A percentile compares a stretch with the other conserved stretches of the same genome.
Evolutionary conservation across 2,113 vertebrate genomes (phyloP).

Genomic region (Oxyruncus cristatus): DNA sequence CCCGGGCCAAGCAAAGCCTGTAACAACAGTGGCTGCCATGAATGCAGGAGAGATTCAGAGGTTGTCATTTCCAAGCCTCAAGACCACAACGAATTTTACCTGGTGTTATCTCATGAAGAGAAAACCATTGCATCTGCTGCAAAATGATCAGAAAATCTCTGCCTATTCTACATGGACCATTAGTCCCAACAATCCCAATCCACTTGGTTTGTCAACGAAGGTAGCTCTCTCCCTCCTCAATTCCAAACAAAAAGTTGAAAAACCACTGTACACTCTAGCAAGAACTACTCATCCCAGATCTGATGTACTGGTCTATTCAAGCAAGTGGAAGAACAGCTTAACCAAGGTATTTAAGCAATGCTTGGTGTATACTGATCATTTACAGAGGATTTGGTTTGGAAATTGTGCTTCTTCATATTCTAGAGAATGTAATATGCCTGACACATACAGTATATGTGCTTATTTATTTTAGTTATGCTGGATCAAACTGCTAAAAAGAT

Average conservation of each 20-base stretch:
- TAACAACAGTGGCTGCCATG: conserved; percentile 69
- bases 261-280: conserved; percentile 88
- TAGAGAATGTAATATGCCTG: not conserved
- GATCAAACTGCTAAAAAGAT: not conserved
- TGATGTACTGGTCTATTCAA: conserved; percentile 91
- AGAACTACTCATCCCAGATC: conserved; percentile 84
- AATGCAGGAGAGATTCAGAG: conserved; percentile 80
- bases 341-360: conserved; percentile 79
- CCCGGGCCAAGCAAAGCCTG: conserved; percentile 75
- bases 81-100: conserved; percentile 91
- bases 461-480: conserved; percentile 2
- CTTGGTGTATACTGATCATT: not conserved
- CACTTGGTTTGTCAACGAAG: conserved; percentile 91
- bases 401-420: not conserved
- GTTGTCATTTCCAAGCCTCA: conserved; percentile 89
- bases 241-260: conserved; percentile 91
- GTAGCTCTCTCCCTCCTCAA: conserved; percentile 93
- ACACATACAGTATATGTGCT: not conserved
- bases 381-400: conserved; percentile 14
- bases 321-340: conserved; percentile 90
- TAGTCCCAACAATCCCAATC: conserved; percentile 86
- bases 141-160: conserved; percentile 88
- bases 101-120: conserved; percentile 95
- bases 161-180: conserved; percentile 89
- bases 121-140: conserved; percentile 85